Evolutionary conservation across 2,888 invertebrate genomes (phyloP).

Genomic region (Morinoia aosen): DNA sequence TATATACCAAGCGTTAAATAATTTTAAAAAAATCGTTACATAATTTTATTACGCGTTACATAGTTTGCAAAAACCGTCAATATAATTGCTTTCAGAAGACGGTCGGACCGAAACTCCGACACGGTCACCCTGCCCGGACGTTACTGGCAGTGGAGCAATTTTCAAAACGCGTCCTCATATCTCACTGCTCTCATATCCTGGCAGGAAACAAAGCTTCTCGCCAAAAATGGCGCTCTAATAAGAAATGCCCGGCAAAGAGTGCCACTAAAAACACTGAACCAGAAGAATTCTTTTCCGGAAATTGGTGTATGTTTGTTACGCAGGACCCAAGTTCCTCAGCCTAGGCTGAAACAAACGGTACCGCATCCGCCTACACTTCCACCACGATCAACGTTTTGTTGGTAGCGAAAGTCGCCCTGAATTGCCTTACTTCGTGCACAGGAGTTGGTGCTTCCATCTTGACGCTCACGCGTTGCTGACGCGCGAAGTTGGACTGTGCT

Average conservation of each 20-base stretch:
- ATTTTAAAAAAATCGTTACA: no score
- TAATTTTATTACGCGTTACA: no score
- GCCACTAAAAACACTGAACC: constrained; percentile 26
- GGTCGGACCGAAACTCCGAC: neutral
- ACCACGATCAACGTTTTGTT: neutral
- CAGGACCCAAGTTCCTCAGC: neutral
- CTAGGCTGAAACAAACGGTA: neutral
- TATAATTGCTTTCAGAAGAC: neutral
- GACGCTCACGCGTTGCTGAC: neutral
- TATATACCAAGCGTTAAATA: no score
- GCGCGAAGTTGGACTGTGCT: neutral
- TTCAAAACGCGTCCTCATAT: constrained; percentile 5
- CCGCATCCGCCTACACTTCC: neutral
- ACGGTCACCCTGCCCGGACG: neutral
- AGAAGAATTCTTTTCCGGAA: constrained; percentile 39
- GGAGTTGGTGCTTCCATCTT: neutral
- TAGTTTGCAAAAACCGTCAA: neutral
- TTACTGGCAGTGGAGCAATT: neutral
- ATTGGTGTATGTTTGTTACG: constrained; percentile 47
- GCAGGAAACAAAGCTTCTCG: constrained; percentile 51
- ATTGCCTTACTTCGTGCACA: neutral
- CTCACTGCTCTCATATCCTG: constrained; percentile 49
- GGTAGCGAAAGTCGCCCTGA: neutral
- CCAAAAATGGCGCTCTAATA: constrained; percentile 47
- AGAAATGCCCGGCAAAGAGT: constrained; percentile 43